Evolutionary conservation across 2,113 vertebrate species (phyloP).

Genomic region (Eptatretus burgeri): DNA sequence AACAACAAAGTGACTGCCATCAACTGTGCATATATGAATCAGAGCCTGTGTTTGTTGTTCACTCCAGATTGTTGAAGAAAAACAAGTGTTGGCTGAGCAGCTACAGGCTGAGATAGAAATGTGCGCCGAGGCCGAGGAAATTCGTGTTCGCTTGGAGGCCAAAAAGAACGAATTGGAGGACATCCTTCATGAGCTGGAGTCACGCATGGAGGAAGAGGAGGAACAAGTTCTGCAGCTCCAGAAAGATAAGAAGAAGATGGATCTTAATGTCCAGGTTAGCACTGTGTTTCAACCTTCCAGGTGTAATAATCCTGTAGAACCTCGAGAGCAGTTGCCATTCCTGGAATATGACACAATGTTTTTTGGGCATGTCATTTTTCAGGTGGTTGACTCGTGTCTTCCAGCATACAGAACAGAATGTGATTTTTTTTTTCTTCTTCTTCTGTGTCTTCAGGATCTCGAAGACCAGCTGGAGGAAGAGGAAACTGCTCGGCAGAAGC

Average conservation of each 20-base stretch:
- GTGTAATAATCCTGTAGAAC: too few species aligned
- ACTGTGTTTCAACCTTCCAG: too few species aligned
- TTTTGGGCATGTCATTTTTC: too few species aligned
- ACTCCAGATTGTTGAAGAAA: conserved; percentile 36
- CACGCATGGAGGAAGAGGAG: conserved; percentile 36
- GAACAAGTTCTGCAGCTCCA: conserved; percentile 24
- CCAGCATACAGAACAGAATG: too few species aligned
- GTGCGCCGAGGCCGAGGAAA: conserved; percentile 42
- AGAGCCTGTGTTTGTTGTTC: neutral
- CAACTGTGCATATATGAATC: neutral
- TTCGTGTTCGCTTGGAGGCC: conserved; percentile 27
- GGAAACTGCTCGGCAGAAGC: conserved; percentile 44
- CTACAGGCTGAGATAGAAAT: conserved; percentile 42
- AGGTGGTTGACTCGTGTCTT: too few species aligned
- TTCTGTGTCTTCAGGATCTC: conserved; percentile 23
- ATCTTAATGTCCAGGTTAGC: conserved; percentile 31
- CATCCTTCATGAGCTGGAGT: conserved; percentile 32
- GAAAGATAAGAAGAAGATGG: conserved; percentile 36
- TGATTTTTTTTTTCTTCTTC: neutral
- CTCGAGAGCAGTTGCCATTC: too few species aligned
- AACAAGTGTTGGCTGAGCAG: conserved; percentile 35
- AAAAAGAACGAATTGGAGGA: conserved; percentile 42
- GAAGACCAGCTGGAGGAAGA: conserved; percentile 47
- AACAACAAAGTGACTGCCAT: neutral
- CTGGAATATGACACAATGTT: too few species aligned